Percentiles rank a stretch among this genome's conserved stretches.
These are phyloP conservation scores for Porites rus DNA, from an alignment of 92 coral and sea anemone species.

Conservation along the genomic window DNA sequence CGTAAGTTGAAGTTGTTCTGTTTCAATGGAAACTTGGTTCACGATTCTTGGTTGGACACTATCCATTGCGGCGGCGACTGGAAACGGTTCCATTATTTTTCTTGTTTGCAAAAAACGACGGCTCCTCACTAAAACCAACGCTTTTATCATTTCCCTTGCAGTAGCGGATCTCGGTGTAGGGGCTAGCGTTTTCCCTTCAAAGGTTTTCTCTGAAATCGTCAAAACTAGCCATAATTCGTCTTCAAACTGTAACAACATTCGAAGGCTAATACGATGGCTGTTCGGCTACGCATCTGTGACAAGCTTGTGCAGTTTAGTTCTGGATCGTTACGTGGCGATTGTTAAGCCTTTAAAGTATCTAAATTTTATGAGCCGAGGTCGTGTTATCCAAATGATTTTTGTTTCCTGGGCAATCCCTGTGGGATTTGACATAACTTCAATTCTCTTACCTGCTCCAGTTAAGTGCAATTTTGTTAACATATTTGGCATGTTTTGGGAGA, in stretches of 20 bases:
- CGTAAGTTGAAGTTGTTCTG: no score
- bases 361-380: constrained; percentile 1
- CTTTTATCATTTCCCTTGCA: constrained; percentile 6
- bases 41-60: not conserved
- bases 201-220: not conserved
- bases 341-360: constrained; percentile 8
- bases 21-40: not conserved
- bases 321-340: constrained; percentile 38
- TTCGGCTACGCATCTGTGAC: constrained; percentile 5
- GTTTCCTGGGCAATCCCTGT: constrained; percentile 16
- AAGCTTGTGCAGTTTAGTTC: constrained; percentile 14
- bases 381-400: not conserved
- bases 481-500: no score
- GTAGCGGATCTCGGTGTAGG: constrained; percentile 22
- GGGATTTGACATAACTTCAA: not conserved
- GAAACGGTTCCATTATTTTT: not conserved
- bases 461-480: no score
- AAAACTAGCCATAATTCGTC: no score
- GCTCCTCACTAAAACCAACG: not conserved
- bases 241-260: not conserved
- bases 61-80: not conserved
- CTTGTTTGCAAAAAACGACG: not conserved
- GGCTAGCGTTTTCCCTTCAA: not conserved
- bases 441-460: no score
- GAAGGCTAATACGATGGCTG: not conserved